A percentile compares a stretch with the other conserved stretches of the same genome.
Conservation (phyloP, 1,140 invertebrate species). For the Cydia fagiglandana region DNA sequence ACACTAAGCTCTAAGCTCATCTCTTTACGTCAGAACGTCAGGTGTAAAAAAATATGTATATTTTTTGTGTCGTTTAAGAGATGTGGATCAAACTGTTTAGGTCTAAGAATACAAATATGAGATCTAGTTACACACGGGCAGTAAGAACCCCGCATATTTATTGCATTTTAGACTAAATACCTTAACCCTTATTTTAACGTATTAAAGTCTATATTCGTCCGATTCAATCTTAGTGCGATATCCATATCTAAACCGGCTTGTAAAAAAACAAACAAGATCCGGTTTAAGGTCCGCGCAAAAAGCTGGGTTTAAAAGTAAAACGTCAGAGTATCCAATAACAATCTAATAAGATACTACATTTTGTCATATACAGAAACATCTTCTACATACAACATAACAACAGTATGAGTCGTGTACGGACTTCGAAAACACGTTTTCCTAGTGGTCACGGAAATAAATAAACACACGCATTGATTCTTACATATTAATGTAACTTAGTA, state of each 20-base stretch:
- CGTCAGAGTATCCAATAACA: neutral
- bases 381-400: neutral
- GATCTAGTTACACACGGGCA: neutral
- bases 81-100: too few relatives aligned
- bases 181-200: neutral
- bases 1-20: too few relatives aligned
- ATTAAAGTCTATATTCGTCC: neutral
- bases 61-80: too few relatives aligned
- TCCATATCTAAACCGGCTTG: constrained; percentile 7
- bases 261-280: neutral
- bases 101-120: too few relatives aligned
- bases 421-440: neutral
- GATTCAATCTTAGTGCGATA: neutral
- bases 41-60: too few relatives aligned
- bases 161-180: neutral
- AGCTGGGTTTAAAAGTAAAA: neutral
- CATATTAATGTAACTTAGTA: neutral
- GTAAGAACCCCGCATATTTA: neutral
- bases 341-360: neutral
- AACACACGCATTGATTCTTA: neutral
- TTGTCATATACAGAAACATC: neutral
- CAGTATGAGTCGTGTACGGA: neutral
- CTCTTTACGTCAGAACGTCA: too few relatives aligned
- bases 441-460: neutral
- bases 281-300: constrained; percentile 2